Conservation (phyloP, 2,888 invertebrate species). For the Gastrophysa polygoni region DNA sequence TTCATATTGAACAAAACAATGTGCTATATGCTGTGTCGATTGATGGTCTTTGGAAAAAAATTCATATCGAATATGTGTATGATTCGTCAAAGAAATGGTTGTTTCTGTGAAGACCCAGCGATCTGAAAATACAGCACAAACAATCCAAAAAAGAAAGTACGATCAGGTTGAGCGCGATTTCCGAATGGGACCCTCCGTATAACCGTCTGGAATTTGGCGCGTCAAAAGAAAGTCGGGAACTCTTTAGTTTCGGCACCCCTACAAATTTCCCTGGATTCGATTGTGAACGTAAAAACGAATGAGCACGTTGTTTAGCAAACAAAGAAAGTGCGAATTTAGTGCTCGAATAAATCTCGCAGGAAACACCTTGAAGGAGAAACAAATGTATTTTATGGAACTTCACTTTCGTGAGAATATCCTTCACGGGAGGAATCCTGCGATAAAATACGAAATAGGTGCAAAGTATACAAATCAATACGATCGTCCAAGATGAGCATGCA, state of each 20-base stretch:
- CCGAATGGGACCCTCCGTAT: not conserved
- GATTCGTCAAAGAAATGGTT: not conserved
- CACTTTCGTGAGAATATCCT: constrained; percentile 14
- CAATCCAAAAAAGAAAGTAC: not conserved
- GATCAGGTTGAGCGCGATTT: not conserved
- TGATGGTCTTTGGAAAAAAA: too few relatives aligned
- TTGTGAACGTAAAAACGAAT: constrained; percentile 15
- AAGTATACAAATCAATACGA: too few relatives aligned
- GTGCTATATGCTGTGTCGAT: too few relatives aligned
- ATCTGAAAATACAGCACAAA: not conserved
- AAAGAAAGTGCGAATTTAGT: constrained; percentile 23
- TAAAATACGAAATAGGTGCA: too few relatives aligned
- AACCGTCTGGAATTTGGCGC: not conserved
- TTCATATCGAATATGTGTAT: too few relatives aligned
- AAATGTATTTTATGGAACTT: constrained; percentile 13
- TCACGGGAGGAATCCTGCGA: too few relatives aligned
- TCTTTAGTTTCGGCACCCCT: not conserved
- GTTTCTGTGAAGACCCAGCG: not conserved
- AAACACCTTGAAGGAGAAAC: constrained; percentile 16
- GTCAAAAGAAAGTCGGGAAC: not conserved
- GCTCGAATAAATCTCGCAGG: constrained; percentile 19
- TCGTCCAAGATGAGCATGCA: too few relatives aligned
- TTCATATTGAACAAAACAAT: too few relatives aligned
- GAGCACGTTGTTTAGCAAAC: constrained; percentile 23
- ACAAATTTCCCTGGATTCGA: constrained; percentile 15